Evolutionary conservation across 2,113 vertebrate genomes (phyloP).

Genomic region (Anolis sagrei): DNA sequence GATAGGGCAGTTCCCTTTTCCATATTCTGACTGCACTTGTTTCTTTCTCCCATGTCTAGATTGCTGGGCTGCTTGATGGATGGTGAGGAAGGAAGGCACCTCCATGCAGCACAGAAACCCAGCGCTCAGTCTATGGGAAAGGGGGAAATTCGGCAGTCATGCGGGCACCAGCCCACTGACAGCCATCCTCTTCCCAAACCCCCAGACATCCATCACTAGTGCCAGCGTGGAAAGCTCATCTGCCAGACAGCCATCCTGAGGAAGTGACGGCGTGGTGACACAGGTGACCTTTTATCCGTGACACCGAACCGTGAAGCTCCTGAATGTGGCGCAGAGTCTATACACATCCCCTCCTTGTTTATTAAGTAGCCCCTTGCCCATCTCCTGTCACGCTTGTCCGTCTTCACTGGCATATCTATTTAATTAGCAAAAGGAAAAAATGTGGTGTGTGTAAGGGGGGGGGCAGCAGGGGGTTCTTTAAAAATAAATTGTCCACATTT

Average conservation of each 20-base stretch:
- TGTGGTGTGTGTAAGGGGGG: no score
- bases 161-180: not conserved
- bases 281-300: conserved; percentile 9
- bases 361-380: not conserved
- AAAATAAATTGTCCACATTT: not conserved
- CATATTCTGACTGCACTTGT: not conserved
- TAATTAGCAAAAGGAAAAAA: not conserved
- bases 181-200: not conserved
- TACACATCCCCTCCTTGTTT: not conserved
- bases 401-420: not conserved
- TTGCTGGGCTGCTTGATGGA: not conserved
- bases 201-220: conserved; percentile 16
- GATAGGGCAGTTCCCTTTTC: not conserved
- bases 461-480: not conserved
- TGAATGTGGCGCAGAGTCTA: not conserved
- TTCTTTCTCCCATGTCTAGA: not conserved
- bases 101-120: not conserved
- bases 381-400: conserved; percentile 2
- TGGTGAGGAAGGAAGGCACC: not conserved
- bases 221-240: conserved; percentile 20
- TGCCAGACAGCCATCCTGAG: conserved; percentile 19
- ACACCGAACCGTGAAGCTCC: not conserved
- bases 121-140: not conserved
- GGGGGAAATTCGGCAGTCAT: no score
- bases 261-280: conserved; percentile 32